Evolutionary conservation across 2,888 invertebrate genomes (phyloP).

Genomic region (Pseudococcus jackbeardsleyi): DNA sequence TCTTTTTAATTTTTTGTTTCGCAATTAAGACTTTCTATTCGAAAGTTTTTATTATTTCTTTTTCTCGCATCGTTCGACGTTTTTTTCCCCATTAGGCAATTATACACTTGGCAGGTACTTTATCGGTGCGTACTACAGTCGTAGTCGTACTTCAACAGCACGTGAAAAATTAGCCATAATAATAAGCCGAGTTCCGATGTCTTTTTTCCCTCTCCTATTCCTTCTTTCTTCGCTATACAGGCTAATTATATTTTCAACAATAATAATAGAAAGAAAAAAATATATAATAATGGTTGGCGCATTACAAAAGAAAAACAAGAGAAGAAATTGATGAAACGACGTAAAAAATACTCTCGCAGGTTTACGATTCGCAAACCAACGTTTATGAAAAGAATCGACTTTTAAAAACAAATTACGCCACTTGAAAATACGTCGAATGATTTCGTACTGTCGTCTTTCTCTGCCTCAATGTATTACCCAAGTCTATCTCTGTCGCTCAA

Average conservation of each 20-base stretch:
- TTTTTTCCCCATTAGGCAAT: conserved; percentile 27
- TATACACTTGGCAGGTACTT: conserved; percentile 34
- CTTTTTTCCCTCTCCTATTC: neutral
- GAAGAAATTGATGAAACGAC: neutral
- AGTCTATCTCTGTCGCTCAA: neutral
- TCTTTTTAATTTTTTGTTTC: conserved; percentile 13
- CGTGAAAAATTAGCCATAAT: conserved; percentile 9
- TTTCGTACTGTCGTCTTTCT: neutral
- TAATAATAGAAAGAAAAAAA: neutral
- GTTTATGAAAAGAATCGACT: neutral
- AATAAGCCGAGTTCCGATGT: conserved; percentile 8
- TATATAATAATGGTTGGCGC: neutral
- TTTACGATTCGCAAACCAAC: neutral
- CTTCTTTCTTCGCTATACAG: neutral
- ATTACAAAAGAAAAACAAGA: neutral
- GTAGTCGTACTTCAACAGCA: neutral
- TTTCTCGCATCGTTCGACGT: neutral
- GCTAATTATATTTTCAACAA: neutral
- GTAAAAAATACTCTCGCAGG: neutral
- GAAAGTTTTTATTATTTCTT: neutral
- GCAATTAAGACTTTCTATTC: conserved; percentile 17
- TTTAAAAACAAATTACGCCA: conserved; percentile 38
- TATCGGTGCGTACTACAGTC: neutral
- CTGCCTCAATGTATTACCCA: neutral
- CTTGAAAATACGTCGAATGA: conserved; percentile 5